A percentile compares a stretch with the other conserved stretches of the same genome.
These are phyloP conservation scores for Cyprinus carpio DNA, from an alignment of 2,113 vertebrate species.

Conservation along the genomic window DNA sequence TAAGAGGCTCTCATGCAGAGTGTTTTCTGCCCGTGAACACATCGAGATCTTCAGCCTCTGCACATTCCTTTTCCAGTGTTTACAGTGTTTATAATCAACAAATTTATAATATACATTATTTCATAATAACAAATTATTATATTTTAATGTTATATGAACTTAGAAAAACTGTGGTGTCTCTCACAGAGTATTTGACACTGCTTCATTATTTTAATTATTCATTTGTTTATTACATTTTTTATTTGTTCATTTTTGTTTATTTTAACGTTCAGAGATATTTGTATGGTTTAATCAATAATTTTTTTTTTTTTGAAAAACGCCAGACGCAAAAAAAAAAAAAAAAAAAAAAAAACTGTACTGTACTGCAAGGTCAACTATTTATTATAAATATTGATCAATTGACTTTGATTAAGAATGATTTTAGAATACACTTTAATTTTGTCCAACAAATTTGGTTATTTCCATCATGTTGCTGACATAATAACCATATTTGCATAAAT, in stretches of 20 bases:
- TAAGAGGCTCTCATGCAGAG: not conserved
- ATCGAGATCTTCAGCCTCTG: not conserved
- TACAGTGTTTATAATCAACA: not conserved
- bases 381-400: not conserved
- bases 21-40: too few species aligned
- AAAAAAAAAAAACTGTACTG: too few species aligned
- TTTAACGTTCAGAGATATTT: not conserved
- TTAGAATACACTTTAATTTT: not conserved
- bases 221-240: too few species aligned
- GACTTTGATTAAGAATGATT: not conserved
- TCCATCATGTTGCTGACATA: not conserved
- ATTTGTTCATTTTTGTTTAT: too few species aligned
- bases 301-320: not conserved
- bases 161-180: too few species aligned
- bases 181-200: too few species aligned
- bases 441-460: not conserved
- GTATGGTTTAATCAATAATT: not conserved
- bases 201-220: too few species aligned
- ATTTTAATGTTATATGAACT: too few species aligned
- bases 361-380: not conserved
- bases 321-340: not conserved
- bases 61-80: not conserved
- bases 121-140: too few species aligned
- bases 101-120: not conserved
- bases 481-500: not conserved